Percentiles rank a stretch among this genome's conserved stretches.
Conservation (phyloP, 2,797 vertebrate species). For the Neopelma chrysocephalum region DNA sequence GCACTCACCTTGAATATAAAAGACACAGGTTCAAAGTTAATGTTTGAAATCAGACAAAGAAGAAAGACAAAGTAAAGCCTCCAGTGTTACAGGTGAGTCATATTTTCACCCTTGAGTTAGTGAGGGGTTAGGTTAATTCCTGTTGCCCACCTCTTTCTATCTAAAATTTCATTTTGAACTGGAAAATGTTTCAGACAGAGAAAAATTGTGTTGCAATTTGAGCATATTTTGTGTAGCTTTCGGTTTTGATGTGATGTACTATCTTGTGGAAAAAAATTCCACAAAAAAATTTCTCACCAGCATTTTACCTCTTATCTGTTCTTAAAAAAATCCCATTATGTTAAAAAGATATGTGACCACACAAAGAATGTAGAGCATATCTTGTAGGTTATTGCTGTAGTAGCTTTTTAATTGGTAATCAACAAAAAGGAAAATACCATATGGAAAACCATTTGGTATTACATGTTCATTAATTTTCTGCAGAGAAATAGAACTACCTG, state of each 20-base stretch:
- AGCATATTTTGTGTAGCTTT: background rate
- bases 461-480: background rate
- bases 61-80: background rate
- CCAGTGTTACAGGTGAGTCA: background rate
- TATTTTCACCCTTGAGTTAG: background rate
- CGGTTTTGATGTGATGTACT: background rate
- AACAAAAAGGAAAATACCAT: background rate
- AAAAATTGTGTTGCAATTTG: background rate
- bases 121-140: background rate
- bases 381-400: background rate
- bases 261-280: fast-evolving
- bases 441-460: background rate
- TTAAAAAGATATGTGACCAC: background rate
- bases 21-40: background rate
- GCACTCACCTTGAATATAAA: background rate
- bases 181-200: background rate
- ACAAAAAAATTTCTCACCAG: background rate
- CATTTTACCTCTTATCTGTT: background rate
- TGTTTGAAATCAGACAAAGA: background rate
- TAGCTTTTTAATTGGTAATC: background rate
- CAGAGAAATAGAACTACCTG: background rate
- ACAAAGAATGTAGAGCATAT: fast-evolving
- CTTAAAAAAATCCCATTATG: background rate
- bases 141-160: background rate
- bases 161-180: background rate